Evolutionary conservation across 2,113 vertebrate genomes (phyloP).

Genomic region (Mirounga angustirostris): DNA sequence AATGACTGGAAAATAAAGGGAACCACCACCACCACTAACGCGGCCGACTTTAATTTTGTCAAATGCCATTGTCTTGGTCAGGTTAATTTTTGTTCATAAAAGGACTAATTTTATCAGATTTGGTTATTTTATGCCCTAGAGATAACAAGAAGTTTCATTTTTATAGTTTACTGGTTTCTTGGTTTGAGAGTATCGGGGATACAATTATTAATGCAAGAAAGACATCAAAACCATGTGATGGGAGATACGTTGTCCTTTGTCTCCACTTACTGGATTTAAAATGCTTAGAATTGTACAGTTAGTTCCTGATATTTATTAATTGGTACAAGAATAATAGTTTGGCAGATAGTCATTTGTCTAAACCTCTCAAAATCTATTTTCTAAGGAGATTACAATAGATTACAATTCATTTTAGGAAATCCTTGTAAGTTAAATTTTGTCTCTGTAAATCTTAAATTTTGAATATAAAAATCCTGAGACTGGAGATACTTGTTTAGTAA

Average conservation of each 20-base stretch:
- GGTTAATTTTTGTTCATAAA: slow-evolving; percentile 42
- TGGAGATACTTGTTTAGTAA: background rate
- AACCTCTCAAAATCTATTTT: slow-evolving; percentile 42
- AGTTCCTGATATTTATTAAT: background rate
- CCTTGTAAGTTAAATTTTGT: background rate
- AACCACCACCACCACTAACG: background rate
- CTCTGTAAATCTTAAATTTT: slow-evolving; percentile 41
- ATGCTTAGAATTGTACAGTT: background rate
- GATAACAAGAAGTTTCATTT: slow-evolving; percentile 15
- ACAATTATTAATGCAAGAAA: background rate
- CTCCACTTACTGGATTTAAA: slow-evolving; percentile 50
- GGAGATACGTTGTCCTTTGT: background rate
- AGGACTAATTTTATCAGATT: slow-evolving; percentile 34
- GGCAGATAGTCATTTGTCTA: background rate
- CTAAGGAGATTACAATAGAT: background rate
- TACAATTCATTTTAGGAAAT: slow-evolving; percentile 24
- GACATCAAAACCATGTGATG: background rate
- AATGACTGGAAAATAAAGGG: background rate
- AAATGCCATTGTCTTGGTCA: background rate
- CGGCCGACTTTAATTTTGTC: background rate
- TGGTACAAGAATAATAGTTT: slow-evolving; percentile 15
- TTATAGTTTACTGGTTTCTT: slow-evolving; percentile 47
- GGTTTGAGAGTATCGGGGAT: background rate
- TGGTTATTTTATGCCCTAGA: background rate
- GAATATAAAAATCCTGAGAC: background rate